Base-by-base conservation (phyloP, 2,797 vertebrate species). In the Pyrocephalus nanus region DNA sequence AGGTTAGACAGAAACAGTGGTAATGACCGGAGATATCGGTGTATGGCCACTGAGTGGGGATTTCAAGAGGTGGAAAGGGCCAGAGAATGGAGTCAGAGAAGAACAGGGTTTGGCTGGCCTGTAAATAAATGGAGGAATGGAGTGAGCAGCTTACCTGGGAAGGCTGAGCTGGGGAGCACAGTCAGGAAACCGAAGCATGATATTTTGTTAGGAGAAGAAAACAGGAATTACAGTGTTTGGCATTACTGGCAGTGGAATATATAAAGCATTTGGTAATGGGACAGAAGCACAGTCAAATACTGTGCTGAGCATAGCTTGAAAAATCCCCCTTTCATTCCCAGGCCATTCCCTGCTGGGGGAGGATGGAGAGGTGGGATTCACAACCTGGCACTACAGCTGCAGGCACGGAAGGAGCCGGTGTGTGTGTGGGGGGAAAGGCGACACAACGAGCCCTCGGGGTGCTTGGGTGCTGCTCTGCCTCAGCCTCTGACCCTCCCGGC, bases 371-470 rank as follows among this genome's bases (percentile, higher is more conserved):
- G 36, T n/a, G 62, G 61, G 45, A 81, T 40, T 36, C 0, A 25
- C 12, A 78, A 19, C 5, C 15, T 3, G 2, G 26, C 7, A 8
- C 6, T 34, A 20, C 14, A 45, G 72, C 42, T 47, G 60, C 1
- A 3, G 45, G 58, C 51, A 48, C 36, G 2, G 11, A 71, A 47
- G 66, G 61, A 78, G 43, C 22, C 1, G 3, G 57, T 7, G 15
- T 0, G 51, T 30, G 51, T 12, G 16, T 1, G 50, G 9, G 17
- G 51, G 29, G 36, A 38, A 53, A 53, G 6, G 47, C 69, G 83
- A 65, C 61, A 47, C 13, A 14, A 22, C 0, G 3, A 64, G 36
- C n/a, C 53, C 0, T 0, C 1, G 13, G 30, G 25, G 27, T 5
- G 3, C 3, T 0, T 1, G 23, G n/a, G 34, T 42, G 27, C 81